Evolutionary conservation across 2,113 vertebrate genomes (phyloP), one percentile per base, ranked within the genome.

Genomic region (Thamnophis sirtalis): DNA sequence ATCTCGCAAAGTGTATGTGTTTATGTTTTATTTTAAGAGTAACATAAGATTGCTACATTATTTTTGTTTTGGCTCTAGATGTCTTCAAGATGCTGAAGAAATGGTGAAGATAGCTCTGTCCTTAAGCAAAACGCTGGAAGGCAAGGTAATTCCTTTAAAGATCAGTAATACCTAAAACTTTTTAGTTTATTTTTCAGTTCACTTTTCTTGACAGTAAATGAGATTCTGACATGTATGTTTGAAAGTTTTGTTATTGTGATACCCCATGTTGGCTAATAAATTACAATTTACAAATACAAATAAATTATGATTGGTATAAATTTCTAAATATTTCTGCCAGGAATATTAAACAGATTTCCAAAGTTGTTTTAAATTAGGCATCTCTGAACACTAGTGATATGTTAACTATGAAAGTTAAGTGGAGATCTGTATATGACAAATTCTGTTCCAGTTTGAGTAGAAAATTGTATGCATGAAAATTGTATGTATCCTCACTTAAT

Each of bases 51-150:
- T 51, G 51, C 85, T 56, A 51, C 8, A 19, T 0, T 94, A 1
- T 93, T 95, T 94, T 96, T 15, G 48, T 56, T 86, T 94, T 51
- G 43, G 95, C 90, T 93, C 55, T 97, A 99, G 99, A 92, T 99
- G 98, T 96, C 97, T 97, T 94, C 98, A 99, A 92, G 99, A 99
- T 97, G 98, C 98, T 50, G 98, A 98, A 92, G 97, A 98, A 92
- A 96, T 99, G 94, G 93, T 99, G 96, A 98, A 98, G 96, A 96
- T 99, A 92, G 98, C 98, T 28, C 92, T 97, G 92, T 98, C 98
- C 94, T 73, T 99, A 94, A 98, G 97, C 93, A 97, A 97, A 95
- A 98, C 97, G 24, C 95, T 99, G 92, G 98, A 97, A 95, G 98
- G 96, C 93, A 98, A 98, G 97, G 99, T 99, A 93, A 98, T 97